Base-by-base conservation (phyloP, 2,888 invertebrate species). In the Drosophila peninsularis region DNA sequence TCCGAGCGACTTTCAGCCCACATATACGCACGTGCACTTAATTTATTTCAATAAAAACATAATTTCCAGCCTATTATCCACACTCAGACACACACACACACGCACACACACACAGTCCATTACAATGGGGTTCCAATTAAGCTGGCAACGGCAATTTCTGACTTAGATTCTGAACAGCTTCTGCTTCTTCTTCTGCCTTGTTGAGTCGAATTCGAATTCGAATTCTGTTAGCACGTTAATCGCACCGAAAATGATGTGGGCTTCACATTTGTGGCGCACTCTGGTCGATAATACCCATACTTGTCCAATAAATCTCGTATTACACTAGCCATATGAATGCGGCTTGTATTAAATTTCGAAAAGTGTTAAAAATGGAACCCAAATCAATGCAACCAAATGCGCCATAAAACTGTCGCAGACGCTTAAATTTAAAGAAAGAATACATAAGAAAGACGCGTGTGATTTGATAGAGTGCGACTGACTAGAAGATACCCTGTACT, bases 41-140 rank as follows among this genome's bases (percentile, higher is more conserved):
- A 88, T 88, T 90, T 90, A 84, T 84, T 84, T 89, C 81, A 90
- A 88, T 88, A 90, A 88, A 88, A 82, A 72, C 78, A 81, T 87
- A 78, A 85, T 87, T 88, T 81, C 75, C 79, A 75, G 84, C 67
- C 79, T 88, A 88, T 80, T 84, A 80, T 88, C 63, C 73, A 73
- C 82, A 84, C 82, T 72, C 75, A 27, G 39, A 44, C 57, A 42
- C 63, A 52, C 24, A 24, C 24, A 17, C 36, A 55, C 17, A 14
- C 39, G 44, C 37, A 37, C 42, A 39, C n/a, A 36, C n/a, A 36
- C n/a, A 10, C 13, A 11, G 44, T 4, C 62, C 27, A 42, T 37
- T 27, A 74, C 54, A 83, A 86, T 76, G 76, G 67, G 82, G 54
- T 69, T 74, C 82, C 88, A 82, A 88, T 83, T 83, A 88, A 88